Percentiles rank a stretch among this genome's conserved stretches.
Conservation (phyloP, 2,797 vertebrate species). For the Cossypha polioptera region DNA sequence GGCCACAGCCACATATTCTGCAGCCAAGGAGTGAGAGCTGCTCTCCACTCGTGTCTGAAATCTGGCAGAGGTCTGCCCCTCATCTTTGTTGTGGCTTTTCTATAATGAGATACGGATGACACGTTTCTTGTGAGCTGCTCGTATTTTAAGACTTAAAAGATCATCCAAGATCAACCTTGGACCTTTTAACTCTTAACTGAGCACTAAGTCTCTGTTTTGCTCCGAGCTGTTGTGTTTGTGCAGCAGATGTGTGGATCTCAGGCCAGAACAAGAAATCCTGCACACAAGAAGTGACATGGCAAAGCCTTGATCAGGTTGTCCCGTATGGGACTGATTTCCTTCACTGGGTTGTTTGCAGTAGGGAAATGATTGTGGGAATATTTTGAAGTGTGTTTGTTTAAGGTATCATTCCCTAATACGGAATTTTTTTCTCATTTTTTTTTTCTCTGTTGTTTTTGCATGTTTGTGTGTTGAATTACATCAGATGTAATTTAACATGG, state of each 20-base stretch:
- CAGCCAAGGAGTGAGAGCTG: not conserved
- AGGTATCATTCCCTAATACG: not conserved
- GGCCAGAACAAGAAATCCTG: not conserved
- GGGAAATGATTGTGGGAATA: not conserved
- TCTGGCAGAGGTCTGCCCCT: not conserved
- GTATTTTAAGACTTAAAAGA: not conserved
- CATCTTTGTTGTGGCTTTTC: not conserved
- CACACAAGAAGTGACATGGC: rapidly evolving
- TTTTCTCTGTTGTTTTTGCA: not conserved
- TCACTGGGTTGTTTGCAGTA: not conserved
- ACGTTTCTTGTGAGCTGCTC: not conserved
- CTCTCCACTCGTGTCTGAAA: not conserved
- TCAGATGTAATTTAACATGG: not conserved
- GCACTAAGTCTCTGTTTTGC: not conserved
- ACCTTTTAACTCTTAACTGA: not conserved
- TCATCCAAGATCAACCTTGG: not conserved
- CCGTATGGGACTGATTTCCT: not conserved
- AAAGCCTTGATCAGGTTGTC: not conserved
- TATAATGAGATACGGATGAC: not conserved
- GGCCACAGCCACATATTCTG: not conserved
- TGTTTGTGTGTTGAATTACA: not conserved
- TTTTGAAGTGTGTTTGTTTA: not conserved
- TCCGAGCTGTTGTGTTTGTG: not conserved
- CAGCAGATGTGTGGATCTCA: not conserved
- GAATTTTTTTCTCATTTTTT: not conserved